Evolutionary conservation across 2,888 invertebrate species (phyloP).

Genomic region (Chaetoderma sp.): DNA sequence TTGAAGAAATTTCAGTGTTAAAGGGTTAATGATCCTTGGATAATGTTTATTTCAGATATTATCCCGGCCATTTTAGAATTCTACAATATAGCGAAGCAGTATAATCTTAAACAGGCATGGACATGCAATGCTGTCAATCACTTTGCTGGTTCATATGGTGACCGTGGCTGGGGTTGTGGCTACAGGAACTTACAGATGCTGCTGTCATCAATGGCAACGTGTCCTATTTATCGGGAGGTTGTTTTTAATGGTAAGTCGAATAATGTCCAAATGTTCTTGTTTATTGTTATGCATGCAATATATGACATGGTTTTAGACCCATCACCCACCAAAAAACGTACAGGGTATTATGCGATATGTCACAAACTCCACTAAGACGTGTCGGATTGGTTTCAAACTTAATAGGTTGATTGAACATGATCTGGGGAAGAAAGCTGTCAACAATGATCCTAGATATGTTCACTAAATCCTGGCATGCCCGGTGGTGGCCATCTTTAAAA

Average conservation of each 20-base stretch:
- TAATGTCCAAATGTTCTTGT: not conserved
- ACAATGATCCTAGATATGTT: no score
- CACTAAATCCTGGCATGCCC: no score
- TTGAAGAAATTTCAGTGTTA: no score
- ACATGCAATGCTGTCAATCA: slow-evolving; percentile 87
- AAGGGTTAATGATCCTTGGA: no score
- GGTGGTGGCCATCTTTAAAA: no score
- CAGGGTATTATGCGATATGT: no score
- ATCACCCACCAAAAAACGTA: no score
- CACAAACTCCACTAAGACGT: no score
- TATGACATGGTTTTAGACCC: not conserved
- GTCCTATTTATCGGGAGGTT: slow-evolving; percentile 79
- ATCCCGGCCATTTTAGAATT: slow-evolving; percentile 59
- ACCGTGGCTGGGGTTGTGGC: slow-evolving; percentile 93
- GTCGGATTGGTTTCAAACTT: no score
- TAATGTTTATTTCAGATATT: slow-evolving; percentile 56
- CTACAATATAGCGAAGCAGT: slow-evolving; percentile 74
- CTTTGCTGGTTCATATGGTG: slow-evolving; percentile 88
- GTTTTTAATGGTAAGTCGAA: slow-evolving; percentile 66
- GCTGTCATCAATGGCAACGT: slow-evolving; percentile 81
- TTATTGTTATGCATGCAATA: not conserved
- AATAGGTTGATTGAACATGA: no score
- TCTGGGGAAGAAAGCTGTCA: no score
- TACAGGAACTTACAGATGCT: slow-evolving; percentile 93
- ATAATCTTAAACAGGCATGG: slow-evolving; percentile 78